Base-by-base conservation (phyloP, 2,888 invertebrate species). In the Ormyrus rosae region DNA sequence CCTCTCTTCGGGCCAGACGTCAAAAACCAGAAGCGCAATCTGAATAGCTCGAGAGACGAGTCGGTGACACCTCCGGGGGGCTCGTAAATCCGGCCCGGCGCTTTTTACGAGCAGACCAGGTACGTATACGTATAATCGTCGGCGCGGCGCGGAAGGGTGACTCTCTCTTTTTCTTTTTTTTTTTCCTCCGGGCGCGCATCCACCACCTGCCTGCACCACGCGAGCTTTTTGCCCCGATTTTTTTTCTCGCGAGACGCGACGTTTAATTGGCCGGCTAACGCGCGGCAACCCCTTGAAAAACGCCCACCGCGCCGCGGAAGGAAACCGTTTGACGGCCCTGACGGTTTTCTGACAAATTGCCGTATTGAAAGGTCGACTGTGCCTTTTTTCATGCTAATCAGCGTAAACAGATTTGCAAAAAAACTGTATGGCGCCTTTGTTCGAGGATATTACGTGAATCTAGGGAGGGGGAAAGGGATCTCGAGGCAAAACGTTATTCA, bases 291-390 rank as follows among this genome's bases (percentile, higher is more conserved):
- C 53, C 64, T 10, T 56, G 5, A 45, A 13, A 63, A 63, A 78
- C 78, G 78, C 78, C 78, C 73, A 78, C 78, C n/a, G 78, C 51
- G 8, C 56, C 13, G 68, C n/a, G 11, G 19, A 6, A 50, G 63
- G 65, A 80, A 75, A 75, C 80, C 69, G 80, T 80, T 75, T 72
- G 78, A 73, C 72, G 13, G n/a, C n/a, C n/a, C n/a, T n/a, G 19
- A 73, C 73, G 68, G 10, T 70, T 64, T 34, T 48, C 19, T 55
- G 78, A 78, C 68, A 55, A 48, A 68, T 58, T 55, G 68, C 61
- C 0, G 0, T 60, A 71, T 72, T 72, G 78, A 77, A 65, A 77
- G 56, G 45, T 51, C 5, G 45, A 56, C 11, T 51, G 67, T 11
- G 5, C 13, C 58, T 48, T 68, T 71, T 78, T 55, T 73, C 50